Evolutionary conservation across 2,113 vertebrate species (phyloP), one percentile per base, ranked within the genome.

Genomic region (Stomatorhinus ivindoensis): DNA sequence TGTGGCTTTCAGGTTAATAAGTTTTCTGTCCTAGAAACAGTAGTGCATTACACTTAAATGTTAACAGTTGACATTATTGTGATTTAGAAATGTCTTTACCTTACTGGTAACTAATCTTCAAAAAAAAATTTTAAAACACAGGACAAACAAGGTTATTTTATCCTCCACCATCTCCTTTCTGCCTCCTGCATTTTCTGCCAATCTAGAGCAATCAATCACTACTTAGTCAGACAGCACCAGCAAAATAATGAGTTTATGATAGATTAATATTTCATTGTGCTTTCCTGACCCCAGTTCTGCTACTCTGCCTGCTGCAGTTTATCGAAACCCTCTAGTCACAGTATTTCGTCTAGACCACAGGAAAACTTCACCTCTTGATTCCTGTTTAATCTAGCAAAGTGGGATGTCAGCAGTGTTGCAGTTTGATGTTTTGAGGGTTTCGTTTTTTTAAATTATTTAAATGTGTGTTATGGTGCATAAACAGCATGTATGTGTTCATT

Each of bases 171-270:
- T 51, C 89, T 87, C 10, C 27, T 89, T 90, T 92, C 91, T 91
- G 89, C 91, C 89, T 92, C 90, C 87, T 90, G 90, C 90, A 83
- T 82, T 86, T 88, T 90, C 89, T 76, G 51, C 35, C 11, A 55
- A 91, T 90, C 91, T 90, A 4, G 87, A 91, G 93, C 91, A 91
- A 95, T 95, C 94, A 93, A 94, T 94, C 95, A 93, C 65, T 90
- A 89, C 93, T 93, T 91, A 94, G 90, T 92, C 90, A 90, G 92
- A 90, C 93, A 91, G 47, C 90, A 65, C 91, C 91, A 48, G 90
- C n/a, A 35, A 93, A 94, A 93, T 94, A 95, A 95, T 94, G 93
- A 95, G 93, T 92, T 91, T 93, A 94, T 92, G 91, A 92, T 90
- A 86, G 93, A 93, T 92, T 91, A 92, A 94, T 94, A 93, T 95